Conservation (phyloP, 2,888 invertebrate species). For the Pristionchus entomophagus region DNA sequence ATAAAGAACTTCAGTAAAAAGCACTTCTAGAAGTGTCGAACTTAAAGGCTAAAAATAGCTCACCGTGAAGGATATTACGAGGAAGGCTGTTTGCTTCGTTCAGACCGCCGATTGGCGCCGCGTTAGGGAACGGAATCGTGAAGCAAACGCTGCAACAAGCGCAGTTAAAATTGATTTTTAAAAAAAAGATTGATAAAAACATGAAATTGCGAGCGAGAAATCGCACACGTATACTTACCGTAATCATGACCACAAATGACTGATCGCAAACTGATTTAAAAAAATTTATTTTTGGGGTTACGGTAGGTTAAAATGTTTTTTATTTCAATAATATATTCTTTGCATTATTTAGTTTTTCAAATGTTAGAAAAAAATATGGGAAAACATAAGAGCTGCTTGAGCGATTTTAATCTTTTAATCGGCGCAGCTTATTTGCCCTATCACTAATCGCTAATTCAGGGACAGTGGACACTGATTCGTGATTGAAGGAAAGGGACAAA, state of each 20-base stretch:
- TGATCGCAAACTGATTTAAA: not conserved
- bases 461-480: no score
- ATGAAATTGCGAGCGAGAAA: not conserved
- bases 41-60: no score
- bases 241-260: not conserved
- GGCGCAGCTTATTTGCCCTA: not conserved
- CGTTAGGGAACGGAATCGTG: constrained; percentile 14
- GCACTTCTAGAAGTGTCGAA: no score
- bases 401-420: not conserved
- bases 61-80: not conserved
- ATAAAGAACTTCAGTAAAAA: no score
- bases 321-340: no score
- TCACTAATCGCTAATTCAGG: not conserved
- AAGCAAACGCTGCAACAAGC: not conserved
- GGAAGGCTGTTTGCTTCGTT: constrained; percentile 21
- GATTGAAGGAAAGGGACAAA: no score
- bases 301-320: no score
- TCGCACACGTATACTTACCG: not conserved
- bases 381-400: not conserved
- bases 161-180: not conserved
- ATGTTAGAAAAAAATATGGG: not conserved
- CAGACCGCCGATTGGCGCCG: not conserved
- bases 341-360: no score
- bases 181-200: not conserved
- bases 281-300: not conserved